Percentiles rank a stretch among this genome's conserved stretches.
These are phyloP conservation scores for Galerucella pusilla DNA, from an alignment of 2,888 invertebrate species.

Conservation along the genomic window DNA sequence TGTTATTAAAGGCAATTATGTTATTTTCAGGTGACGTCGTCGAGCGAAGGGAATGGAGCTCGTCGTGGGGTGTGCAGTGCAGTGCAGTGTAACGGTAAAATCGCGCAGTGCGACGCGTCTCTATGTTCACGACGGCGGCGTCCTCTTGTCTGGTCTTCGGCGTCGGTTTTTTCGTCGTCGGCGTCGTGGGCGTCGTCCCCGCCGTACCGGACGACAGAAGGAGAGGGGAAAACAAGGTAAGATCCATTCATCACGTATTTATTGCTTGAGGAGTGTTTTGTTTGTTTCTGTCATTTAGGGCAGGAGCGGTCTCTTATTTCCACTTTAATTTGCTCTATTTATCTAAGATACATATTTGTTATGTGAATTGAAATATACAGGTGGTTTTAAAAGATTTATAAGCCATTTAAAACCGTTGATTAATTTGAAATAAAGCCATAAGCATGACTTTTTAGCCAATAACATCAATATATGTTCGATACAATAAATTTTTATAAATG, in stretches of 20 bases:
- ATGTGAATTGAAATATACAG: not conserved
- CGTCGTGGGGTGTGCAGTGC: slow-evolving; percentile 48
- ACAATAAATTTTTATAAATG: too few relatives aligned
- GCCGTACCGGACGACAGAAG: slow-evolving; percentile 16
- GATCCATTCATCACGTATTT: slow-evolving; percentile 56
- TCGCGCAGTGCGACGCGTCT: slow-evolving; percentile 57
- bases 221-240: slow-evolving; percentile 52
- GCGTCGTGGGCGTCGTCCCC: slow-evolving; percentile 51
- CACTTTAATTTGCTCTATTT: not conserved
- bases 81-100: slow-evolving; percentile 50
- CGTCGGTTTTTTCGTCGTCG: slow-evolving; percentile 57
- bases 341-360: not conserved
- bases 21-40: slow-evolving; percentile 55
- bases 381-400: not conserved
- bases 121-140: slow-evolving; percentile 46
- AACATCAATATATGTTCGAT: too few relatives aligned
- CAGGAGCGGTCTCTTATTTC: slow-evolving; percentile 4
- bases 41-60: slow-evolving; percentile 32
- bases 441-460: too few relatives aligned
- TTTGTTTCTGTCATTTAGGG: slow-evolving; percentile 23
- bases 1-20: slow-evolving; percentile 47
- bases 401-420: too few relatives aligned
- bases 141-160: slow-evolving; percentile 45
- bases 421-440: too few relatives aligned
- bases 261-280: slow-evolving; percentile 42